Evolutionary conservation across 2,888 invertebrate species (phyloP).

Genomic region (Melieria crassipennis): DNA sequence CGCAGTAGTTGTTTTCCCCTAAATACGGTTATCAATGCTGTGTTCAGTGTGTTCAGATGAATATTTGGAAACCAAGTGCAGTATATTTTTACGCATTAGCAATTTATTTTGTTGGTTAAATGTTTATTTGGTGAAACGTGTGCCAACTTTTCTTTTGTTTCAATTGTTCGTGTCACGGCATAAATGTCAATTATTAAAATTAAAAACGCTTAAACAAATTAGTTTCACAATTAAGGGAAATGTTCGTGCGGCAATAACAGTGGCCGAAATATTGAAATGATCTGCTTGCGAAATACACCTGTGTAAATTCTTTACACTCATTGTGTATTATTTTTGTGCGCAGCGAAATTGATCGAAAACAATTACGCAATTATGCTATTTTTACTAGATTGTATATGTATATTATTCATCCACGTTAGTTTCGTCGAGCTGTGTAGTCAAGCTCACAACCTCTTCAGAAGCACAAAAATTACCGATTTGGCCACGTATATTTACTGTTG

Average conservation of each 20-base stretch:
- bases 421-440: no score
- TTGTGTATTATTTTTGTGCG: slow-evolving; percentile 5
- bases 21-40: no score
- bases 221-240: slow-evolving; percentile 30
- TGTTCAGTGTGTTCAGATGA: no score
- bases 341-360: background rate
- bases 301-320: slow-evolving; percentile 49
- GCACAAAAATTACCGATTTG: no score
- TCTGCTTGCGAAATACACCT: slow-evolving; percentile 43
- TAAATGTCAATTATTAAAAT: slow-evolving; percentile 35
- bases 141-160: slow-evolving; percentile 1
- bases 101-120: slow-evolving; percentile 5
- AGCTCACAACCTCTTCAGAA: no score
- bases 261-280: background rate
- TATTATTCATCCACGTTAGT: no score
- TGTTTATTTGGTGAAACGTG: slow-evolving; percentile 18
- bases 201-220: slow-evolving; percentile 16
- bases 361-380: background rate
- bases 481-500: no score
- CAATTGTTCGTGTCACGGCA: background rate
- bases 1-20: no score
- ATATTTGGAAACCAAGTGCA: no score
- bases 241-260: slow-evolving; percentile 28
- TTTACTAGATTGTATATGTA: background rate
- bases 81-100: no score